Base-by-base conservation (phyloP, 2,113 vertebrate genomes). In the Arothron firmamentum region DNA sequence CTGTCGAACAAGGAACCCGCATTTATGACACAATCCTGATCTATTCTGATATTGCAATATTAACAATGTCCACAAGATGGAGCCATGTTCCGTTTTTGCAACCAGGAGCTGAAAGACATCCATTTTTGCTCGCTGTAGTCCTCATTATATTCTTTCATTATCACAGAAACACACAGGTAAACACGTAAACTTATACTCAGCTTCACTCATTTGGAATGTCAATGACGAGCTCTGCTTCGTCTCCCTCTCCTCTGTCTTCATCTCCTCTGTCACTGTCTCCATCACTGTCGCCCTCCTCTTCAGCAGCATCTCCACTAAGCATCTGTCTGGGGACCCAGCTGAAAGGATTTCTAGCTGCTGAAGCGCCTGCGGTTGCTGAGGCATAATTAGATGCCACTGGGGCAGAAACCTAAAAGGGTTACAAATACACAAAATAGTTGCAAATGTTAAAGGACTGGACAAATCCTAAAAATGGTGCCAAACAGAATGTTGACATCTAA, bases 301-400 rank as follows among this genome's bases (percentile, higher is more conserved):
- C 91, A 1, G 89, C 88, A 0, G 88, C 83, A 38, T 92, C 91
- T 25, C 90, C 91, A 3, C 91, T 92, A 12, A 92, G 87, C 91
- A 92, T 92, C 59, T 92, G 91, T 75, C 90, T 79, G 16, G 91
- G 91, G 52, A 92, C 91, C 90, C 90, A 92, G 80, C 90, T 92
- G 79, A 92, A 92, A 3, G 88, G 88, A 16, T 87, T 72, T 3
- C 87, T 74, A 38, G 87, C 65, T 51, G 85, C 62, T 2, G 78
- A 78, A 6, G 89, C 67, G 8, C 80, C 74, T 1, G 76, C 56
- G 15, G 84, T 62, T 56, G 76, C 77, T 53, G 90, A 80, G 65
- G 88, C 79, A 80, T 89, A 91, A 81, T 88, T 90, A 17, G 91
- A 75, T 10, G 85, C 67, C 67, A 90, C 68, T 11, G 88, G 73